Conservation (phyloP, 2,113 vertebrate species). For the Sorex araneus region DNA sequence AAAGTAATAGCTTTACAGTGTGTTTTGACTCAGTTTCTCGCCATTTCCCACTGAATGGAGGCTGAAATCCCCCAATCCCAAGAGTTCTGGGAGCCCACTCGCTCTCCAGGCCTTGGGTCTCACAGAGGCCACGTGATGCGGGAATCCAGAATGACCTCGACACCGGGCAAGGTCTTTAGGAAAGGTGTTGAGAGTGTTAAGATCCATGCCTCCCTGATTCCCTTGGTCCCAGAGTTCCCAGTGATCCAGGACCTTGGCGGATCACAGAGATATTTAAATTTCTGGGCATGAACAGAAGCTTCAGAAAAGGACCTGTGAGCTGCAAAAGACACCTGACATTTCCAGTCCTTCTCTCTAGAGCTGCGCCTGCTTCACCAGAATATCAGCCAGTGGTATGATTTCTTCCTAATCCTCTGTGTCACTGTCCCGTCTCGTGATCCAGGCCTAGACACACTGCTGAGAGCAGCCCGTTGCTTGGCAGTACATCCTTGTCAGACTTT, state of each 20-base stretch:
- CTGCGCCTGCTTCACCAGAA: neutral
- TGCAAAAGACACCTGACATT: neutral
- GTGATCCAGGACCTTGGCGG: neutral
- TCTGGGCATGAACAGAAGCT: neutral
- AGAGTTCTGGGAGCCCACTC: neutral
- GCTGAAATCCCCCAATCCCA: neutral
- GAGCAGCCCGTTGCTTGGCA: neutral
- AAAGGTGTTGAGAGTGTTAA: neutral
- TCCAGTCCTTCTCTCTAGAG: neutral
- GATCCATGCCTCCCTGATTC: neutral
- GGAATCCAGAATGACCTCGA: neutral
- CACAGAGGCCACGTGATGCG: neutral
- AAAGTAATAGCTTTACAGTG: neutral
- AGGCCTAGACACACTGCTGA: neutral
- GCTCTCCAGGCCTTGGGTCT: neutral
- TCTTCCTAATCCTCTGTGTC: constrained; percentile 12
- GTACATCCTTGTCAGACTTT: neutral
- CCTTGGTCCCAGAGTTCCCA: neutral
- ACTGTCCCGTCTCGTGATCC: neutral
- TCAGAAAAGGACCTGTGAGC: neutral
- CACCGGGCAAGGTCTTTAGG: neutral
- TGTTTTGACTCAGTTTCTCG: neutral
- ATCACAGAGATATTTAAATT: constrained; percentile 31
- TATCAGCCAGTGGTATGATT: neutral
- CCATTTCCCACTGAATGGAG: neutral